Percentiles rank a stretch among this genome's conserved stretches.
phyloP scores from a whole-genome alignment of 2,113 vertebrate species.

The Lucifuga dentata region DNA sequence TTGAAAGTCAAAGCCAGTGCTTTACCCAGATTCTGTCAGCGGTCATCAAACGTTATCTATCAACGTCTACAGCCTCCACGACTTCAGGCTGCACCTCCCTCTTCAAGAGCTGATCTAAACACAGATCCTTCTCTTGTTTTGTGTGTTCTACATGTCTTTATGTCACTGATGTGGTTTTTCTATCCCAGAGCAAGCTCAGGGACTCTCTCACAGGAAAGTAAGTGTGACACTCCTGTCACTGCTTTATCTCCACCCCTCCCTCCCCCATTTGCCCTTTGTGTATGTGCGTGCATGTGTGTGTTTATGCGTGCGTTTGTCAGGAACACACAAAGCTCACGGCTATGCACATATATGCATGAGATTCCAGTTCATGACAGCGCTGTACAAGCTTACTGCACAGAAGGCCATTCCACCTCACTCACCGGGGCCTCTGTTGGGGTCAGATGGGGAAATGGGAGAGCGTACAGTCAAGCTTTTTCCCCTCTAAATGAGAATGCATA shows the following conservation, averaged over 20 bases:
- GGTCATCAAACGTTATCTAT: not conserved
- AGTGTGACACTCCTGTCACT: constrained; percentile 86
- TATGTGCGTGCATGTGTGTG: constrained; percentile 60
- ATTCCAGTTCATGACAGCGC: constrained; percentile 45
- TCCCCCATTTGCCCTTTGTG: constrained; percentile 56
- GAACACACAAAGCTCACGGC: constrained; percentile 69
- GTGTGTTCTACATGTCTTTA: constrained; percentile 71
- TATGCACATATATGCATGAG: constrained; percentile 87
- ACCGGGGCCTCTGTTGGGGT: constrained; percentile 33
- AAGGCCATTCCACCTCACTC: constrained; percentile 55
- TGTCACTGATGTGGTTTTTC: constrained; percentile 88
- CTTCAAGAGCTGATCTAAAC: constrained; percentile 65
- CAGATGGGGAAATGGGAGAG: not conserved
- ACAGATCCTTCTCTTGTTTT: constrained; percentile 67
- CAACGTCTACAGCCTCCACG: constrained; percentile 15
- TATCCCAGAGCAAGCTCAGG: constrained; percentile 97
- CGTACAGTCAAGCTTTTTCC: not conserved
- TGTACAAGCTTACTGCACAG: constrained; percentile 55
- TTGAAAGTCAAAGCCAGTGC: constrained; percentile 12
- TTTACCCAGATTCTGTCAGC: not conserved
- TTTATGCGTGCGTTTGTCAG: constrained; percentile 18
- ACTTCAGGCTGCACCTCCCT: constrained; percentile 12
- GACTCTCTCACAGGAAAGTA: constrained; percentile 98
- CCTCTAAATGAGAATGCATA: not conserved
- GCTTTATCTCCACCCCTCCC: constrained; percentile 49